These are phyloP conservation scores for Prionace glauca DNA, from an alignment of 2,797 vertebrate genomes.

Conservation along the genomic window DNA sequence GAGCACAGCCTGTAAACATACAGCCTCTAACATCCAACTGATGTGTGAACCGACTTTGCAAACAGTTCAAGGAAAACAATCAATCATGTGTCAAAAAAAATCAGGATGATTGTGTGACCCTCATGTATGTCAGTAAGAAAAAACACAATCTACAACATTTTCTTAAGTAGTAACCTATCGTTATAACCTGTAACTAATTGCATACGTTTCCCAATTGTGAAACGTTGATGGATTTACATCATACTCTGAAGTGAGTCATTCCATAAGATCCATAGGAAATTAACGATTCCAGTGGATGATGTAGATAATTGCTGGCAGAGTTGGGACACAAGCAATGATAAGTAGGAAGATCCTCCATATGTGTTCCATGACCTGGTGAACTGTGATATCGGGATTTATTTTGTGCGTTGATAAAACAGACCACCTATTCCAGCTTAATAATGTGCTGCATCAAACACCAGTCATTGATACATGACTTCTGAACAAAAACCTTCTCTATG, in stretches of 20 bases:
- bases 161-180: neutral
- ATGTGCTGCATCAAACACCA: neutral
- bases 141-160: neutral
- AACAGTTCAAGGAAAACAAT: neutral
- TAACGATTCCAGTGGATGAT: neutral
- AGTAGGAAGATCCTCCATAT: neutral
- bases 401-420: neutral
- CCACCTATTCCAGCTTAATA: neutral
- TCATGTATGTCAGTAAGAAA: neutral
- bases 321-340: neutral
- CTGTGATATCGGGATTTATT: neutral
- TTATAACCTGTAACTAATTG: neutral
- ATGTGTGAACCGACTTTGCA: neutral
- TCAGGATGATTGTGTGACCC: neutral
- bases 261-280: neutral
- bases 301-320: neutral
- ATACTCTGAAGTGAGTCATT: neutral
- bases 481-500: neutral
- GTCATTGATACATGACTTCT: neutral
- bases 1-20: neutral
- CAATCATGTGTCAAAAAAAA: neutral
- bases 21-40: neutral
- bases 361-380: neutral
- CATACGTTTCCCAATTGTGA: neutral
- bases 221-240: neutral